These are phyloP conservation scores for Eulimnadia texana DNA, from an alignment of 1,140 invertebrate genomes.

Conservation along the genomic window DNA sequence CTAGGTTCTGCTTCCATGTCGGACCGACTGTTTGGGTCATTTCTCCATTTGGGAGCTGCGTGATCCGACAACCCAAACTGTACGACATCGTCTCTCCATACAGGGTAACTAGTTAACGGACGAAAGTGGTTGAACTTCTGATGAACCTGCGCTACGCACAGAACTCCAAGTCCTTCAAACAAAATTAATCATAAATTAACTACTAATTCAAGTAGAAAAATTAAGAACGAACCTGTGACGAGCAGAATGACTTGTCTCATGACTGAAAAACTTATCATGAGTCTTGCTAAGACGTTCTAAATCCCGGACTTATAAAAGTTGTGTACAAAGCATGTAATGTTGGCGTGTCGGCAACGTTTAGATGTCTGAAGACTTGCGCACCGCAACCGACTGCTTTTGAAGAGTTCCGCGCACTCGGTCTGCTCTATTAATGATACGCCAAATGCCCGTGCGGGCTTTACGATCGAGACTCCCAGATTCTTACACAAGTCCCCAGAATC, in stretches of 20 bases:
- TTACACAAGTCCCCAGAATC: no score
- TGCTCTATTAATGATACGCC: not conserved
- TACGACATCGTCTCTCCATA: not conserved
- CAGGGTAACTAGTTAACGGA: not conserved
- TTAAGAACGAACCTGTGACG: no score
- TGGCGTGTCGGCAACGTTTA: not conserved
- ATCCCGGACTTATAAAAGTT: no score
- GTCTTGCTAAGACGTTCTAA: no score
- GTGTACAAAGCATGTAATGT: not conserved
- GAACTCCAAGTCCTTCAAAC: not conserved
- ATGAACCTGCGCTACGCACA: not conserved
- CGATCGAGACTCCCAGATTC: no score
- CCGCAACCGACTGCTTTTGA: not conserved
- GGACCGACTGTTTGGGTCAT: not conserved
- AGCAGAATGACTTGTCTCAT: no score
- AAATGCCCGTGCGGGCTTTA: not conserved
- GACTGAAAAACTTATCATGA: no score
- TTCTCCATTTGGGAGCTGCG: not conserved
- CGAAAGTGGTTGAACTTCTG: not conserved
- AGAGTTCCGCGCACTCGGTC: not conserved
- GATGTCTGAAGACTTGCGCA: not conserved
- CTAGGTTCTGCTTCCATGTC: not conserved
- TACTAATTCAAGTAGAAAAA: no score
- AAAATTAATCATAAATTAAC: no score
- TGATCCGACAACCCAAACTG: not conserved